Conservation (phyloP, 2,113 vertebrate species). For the Nestor notabilis region DNA sequence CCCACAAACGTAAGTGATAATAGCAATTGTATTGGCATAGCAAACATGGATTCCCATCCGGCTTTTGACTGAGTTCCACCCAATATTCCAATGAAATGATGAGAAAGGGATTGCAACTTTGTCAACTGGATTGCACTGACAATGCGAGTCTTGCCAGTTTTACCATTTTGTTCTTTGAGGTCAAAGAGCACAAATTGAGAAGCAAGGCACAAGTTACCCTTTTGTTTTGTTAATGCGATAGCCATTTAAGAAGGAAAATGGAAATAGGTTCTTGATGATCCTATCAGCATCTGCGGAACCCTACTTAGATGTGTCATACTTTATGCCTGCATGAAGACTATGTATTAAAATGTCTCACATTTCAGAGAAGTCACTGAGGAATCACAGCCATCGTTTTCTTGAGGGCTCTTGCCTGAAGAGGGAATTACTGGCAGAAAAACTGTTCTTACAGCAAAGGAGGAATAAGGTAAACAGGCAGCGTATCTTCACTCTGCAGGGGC, state of each 20-base stretch:
- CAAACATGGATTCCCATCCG: neutral
- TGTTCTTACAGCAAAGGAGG: accelerated
- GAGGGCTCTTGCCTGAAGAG: neutral
- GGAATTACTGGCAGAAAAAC: neutral
- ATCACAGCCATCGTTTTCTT: neutral
- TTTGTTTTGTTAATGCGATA: neutral
- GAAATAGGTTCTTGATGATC: neutral
- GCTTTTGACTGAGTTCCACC: neutral
- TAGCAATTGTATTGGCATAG: neutral
- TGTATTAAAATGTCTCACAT: accelerated
- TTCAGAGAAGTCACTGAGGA: neutral
- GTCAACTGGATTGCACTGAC: neutral
- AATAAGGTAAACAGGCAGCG: neutral
- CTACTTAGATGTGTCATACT: neutral
- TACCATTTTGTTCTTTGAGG: neutral
- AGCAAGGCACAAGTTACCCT: neutral
- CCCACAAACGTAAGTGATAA: neutral
- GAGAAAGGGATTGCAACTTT: neutral
- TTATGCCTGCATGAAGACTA: neutral
- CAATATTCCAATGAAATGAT: neutral
- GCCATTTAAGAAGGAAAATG: neutral
- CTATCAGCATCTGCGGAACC: neutral
- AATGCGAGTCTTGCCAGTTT: neutral
- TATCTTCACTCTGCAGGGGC: neutral
- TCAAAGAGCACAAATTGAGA: neutral